Evolutionary conservation across 2,113 vertebrate genomes (phyloP).

Genomic region (Lagenorhynchus albirostris): DNA sequence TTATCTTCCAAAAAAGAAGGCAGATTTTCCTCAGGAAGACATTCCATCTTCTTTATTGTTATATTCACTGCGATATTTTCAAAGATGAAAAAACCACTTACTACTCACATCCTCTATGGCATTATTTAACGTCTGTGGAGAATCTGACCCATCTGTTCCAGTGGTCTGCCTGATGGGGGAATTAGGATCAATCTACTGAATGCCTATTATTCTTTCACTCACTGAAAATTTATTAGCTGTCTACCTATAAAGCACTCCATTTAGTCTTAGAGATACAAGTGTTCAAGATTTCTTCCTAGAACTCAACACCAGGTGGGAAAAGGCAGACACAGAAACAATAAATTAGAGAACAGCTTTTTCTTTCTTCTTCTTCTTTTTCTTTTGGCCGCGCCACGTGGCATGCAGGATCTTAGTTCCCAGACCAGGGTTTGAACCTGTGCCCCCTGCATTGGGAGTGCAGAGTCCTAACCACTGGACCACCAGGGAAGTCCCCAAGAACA

Average conservation of each 20-base stretch:
- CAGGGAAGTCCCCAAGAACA: not conserved
- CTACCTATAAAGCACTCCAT: not conserved
- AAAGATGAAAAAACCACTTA: not conserved
- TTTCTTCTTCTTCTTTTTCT: too few relatives aligned
- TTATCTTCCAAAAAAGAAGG: not conserved
- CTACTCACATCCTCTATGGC: not conserved
- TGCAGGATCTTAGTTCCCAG: too few relatives aligned
- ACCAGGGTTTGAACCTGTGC: too few relatives aligned
- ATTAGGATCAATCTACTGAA: not conserved
- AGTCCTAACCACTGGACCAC: too few relatives aligned
- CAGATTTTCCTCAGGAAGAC: not conserved
- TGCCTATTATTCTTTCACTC: not conserved
- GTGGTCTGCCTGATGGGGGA: not conserved
- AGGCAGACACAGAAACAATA: not conserved
- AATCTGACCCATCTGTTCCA: not conserved
- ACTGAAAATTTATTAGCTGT: not conserved
- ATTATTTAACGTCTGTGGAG: not conserved
- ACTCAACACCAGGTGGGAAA: not conserved
- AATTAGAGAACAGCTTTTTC: too few relatives aligned
- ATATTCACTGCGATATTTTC: not conserved
- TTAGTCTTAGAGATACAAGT: not conserved
- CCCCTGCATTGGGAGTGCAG: too few relatives aligned
- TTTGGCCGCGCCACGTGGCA: too few relatives aligned
- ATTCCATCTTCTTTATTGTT: not conserved
- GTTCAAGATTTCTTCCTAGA: not conserved